Evolutionary conservation across 2,888 invertebrate species (phyloP).

Genomic region (Horisme vitalbata): DNA sequence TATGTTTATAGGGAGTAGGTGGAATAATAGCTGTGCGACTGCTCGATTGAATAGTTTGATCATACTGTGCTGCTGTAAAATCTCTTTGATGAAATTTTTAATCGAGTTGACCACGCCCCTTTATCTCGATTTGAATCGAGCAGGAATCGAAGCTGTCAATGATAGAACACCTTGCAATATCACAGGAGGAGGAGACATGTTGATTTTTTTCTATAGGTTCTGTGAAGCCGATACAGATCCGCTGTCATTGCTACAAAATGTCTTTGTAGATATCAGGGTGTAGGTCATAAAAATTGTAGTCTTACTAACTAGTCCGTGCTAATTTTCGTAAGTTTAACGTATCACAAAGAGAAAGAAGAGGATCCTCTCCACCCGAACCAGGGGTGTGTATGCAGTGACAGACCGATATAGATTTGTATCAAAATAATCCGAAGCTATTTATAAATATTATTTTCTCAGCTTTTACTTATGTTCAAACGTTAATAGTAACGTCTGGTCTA

Average conservation of each 20-base stretch:
- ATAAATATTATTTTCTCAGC: conserved; percentile 83
- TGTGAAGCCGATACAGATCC: conserved; percentile 77
- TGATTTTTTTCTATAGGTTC: conserved; percentile 81
- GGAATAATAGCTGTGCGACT: no score
- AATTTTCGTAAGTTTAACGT: conserved; percentile 69
- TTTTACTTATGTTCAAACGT: conserved; percentile 83
- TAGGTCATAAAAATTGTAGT: conserved; percentile 80
- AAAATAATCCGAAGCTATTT: conserved; percentile 83
- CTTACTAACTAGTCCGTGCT: conserved; percentile 72
- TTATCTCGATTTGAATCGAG: conserved; percentile 67
- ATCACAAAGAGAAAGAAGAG: conserved; percentile 71
- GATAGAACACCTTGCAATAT: conserved; percentile 71
- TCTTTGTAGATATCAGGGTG: conserved; percentile 83
- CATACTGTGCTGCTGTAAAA: no score
- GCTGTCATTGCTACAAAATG: conserved; percentile 77
- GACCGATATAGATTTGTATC: conserved; percentile 81
- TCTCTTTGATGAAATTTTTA: conserved; percentile 30
- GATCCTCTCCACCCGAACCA: conserved; percentile 76
- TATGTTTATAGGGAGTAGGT: no score
- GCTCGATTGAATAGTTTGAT: no score
- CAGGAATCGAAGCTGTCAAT: no score
- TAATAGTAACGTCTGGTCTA: conserved; percentile 82
- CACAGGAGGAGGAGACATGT: conserved; percentile 73
- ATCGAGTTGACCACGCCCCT: conserved; percentile 54
- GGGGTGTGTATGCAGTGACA: conserved; percentile 81